Base-by-base conservation (phyloP, 30 jellyfish, hydroid and myxozoan species). In the Hydractinia echinata region DNA sequence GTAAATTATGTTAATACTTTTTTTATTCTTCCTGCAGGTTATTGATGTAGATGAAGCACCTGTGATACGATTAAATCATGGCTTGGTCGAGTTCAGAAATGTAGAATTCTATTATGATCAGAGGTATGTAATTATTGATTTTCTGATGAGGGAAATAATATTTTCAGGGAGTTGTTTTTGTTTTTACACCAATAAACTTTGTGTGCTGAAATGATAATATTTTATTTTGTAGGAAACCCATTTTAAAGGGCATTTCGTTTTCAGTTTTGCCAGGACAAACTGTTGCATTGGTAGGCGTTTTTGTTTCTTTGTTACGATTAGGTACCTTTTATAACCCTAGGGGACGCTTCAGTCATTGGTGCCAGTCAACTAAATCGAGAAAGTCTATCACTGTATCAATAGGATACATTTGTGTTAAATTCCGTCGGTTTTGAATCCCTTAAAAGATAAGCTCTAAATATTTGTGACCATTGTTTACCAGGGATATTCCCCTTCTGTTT, bases 201-300 rank as follows among this genome's bases (percentile, higher is more conserved):
- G 1, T 30, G 44, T 1, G 44, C n/a, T 10, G 77, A 0, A 10
- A 50, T 73, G 6, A 14, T 11, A 5, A 77, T 70, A 71, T 81
- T 14, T 79, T 66, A 6, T 51, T 88, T 55, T 53, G 16, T 76
- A 94, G 99, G 87, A 84, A 83, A 53, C 88, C 88, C 48, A 84
- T 94, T 8, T 60, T 94, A 83, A 67, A 70, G 76, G 84, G 94
- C 53, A 79, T 94, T 30, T 94, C 99, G 4, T 94, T 94, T 66
- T 72, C 81, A 76, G 99, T 88, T 51, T 84, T 79, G 44, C 90
- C 99, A 61, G 99, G 99, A 0, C 95, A 84, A 58, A 94, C 99
- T 6, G 66, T 88, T 61, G 99, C 99, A 21, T 72, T 94, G 96
- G 99, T 94, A 88, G 48, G 89, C 4, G 39, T 30, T 30, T 30